Evolutionary conservation across 2,888 invertebrate species (phyloP).

Genomic region (Thera obeliscata): DNA sequence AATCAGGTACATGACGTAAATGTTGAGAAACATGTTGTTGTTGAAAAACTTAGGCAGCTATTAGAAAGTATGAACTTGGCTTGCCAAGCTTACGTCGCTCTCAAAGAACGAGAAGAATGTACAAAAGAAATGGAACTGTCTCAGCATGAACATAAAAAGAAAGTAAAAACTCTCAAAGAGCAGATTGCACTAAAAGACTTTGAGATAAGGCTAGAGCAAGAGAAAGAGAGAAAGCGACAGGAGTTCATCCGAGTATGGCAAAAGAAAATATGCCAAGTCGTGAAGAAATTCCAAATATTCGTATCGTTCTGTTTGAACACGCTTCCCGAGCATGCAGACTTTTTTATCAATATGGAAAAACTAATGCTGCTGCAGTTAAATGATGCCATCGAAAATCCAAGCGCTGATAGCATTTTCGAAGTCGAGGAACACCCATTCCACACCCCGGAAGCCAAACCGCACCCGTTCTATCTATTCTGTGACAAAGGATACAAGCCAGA

Average conservation of each 20-base stretch:
- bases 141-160: slow-evolving; percentile 60
- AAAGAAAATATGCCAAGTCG: slow-evolving; percentile 70
- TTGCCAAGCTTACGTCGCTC: slow-evolving; percentile 74
- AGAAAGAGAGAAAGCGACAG: slow-evolving; percentile 57
- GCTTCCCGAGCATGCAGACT: slow-evolving; percentile 73
- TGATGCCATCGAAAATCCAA: slow-evolving; percentile 61
- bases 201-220: slow-evolving; percentile 56
- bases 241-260: slow-evolving; percentile 64
- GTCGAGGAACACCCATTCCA: slow-evolving; percentile 50
- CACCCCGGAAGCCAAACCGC: slow-evolving; percentile 59
- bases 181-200: slow-evolving; percentile 59
- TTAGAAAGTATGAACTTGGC: slow-evolving; percentile 73
- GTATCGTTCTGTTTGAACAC: slow-evolving; percentile 66
- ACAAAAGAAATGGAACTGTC: slow-evolving; percentile 56
- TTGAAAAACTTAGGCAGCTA: slow-evolving; percentile 65
- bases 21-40: slow-evolving; percentile 67
- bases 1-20: slow-evolving; percentile 66
- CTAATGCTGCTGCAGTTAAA: slow-evolving; percentile 71
- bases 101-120: slow-evolving; percentile 71
- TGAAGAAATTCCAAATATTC: slow-evolving; percentile 72
- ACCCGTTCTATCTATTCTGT: slow-evolving; percentile 70
- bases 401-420: slow-evolving; percentile 62
- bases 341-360: slow-evolving; percentile 75
- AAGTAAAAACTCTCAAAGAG: slow-evolving; percentile 56
- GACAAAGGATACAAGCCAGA: slow-evolving; percentile 61